Percentiles rank a stretch among this genome's conserved stretches.
Evolutionary conservation across 2,797 vertebrate species (phyloP).

Genomic region (Siniperca scherzeri): DNA sequence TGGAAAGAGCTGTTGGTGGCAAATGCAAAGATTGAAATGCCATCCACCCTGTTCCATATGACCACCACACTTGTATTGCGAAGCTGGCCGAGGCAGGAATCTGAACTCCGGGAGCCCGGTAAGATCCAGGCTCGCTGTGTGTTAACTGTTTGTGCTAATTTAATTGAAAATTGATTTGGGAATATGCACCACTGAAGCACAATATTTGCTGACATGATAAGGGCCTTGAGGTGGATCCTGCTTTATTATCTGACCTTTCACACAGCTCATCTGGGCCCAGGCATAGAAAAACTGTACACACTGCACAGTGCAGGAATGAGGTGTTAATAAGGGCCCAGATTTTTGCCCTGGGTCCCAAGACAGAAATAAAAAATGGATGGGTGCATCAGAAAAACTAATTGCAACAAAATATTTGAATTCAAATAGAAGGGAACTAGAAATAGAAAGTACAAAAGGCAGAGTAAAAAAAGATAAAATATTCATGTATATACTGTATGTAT

Average conservation of each 20-base stretch:
- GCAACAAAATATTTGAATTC: background rate
- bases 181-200: background rate
- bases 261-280: background rate
- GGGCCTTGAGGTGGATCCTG: background rate
- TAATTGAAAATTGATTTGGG: too few species aligned
- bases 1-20: background rate
- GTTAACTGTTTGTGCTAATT: background rate
- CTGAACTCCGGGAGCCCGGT: too few species aligned
- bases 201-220: background rate
- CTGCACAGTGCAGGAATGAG: background rate
- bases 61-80: background rate
- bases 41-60: background rate
- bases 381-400: background rate
- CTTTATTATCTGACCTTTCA: background rate
- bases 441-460: too few species aligned
- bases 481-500: too few species aligned
- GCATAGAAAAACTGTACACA: background rate
- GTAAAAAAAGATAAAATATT: too few species aligned
- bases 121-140: background rate
- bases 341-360: too few species aligned
- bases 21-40: background rate
- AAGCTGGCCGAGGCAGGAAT: background rate
- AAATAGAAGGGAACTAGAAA: too few species aligned
- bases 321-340: background rate
- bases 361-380: too few species aligned